phyloP scores from a whole-genome alignment of 2,113 vertebrate species.

The Tichodroma muraria region DNA sequence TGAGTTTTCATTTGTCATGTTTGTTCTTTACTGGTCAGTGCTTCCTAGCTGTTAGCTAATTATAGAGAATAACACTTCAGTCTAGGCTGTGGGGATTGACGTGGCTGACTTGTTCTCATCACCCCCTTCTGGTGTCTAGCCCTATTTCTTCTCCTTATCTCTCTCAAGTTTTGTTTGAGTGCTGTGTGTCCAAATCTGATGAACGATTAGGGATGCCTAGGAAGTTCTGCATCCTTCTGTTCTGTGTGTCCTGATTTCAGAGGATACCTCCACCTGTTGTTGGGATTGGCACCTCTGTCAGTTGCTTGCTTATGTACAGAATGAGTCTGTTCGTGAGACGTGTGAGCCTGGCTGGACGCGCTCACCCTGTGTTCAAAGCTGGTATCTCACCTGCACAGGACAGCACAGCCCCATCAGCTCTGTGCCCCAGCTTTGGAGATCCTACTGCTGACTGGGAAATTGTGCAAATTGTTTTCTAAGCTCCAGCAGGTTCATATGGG shows the following conservation, averaged over 20 bases:
- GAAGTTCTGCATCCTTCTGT: neutral
- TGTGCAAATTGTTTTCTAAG: neutral
- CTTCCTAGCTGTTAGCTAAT: neutral
- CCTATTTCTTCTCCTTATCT: neutral
- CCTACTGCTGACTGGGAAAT: neutral
- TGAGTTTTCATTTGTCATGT: neutral
- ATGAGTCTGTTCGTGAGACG: fast-evolving
- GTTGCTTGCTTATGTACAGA: neutral
- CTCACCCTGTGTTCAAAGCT: neutral
- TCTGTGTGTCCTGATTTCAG: neutral
- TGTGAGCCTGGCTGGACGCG: fast-evolving
- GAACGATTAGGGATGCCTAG: neutral
- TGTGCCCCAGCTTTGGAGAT: neutral
- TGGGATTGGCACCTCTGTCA: neutral
- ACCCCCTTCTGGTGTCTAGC: neutral
- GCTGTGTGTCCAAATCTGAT: neutral
- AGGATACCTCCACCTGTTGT: neutral
- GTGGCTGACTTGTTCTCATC: neutral
- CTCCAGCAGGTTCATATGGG: neutral
- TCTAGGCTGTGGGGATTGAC: neutral
- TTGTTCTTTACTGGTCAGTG: neutral
- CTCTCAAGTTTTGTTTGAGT: neutral
- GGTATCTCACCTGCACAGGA: neutral
- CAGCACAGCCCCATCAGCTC: neutral
- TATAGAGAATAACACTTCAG: neutral